Conservation (phyloP, 2,888 invertebrate genomes). For the Ophraella communa region DNA sequence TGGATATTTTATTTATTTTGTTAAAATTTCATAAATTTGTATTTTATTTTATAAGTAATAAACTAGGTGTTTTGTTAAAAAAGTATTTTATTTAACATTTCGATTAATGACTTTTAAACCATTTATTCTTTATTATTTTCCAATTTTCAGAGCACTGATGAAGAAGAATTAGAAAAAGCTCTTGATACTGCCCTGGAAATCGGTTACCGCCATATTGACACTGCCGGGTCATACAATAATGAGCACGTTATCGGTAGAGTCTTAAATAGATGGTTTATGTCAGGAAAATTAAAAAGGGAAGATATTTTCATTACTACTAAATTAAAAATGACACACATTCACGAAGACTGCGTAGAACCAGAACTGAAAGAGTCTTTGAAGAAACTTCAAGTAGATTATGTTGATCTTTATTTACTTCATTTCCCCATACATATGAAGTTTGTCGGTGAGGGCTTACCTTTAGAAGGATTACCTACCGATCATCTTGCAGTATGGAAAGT, state of each 20-base stretch:
- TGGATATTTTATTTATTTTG: no score
- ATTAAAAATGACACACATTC: slow-evolving; percentile 68
- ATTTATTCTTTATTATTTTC: slow-evolving; percentile 37
- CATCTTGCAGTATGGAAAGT: not conserved
- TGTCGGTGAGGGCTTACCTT: slow-evolving; percentile 57
- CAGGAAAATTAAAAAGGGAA: slow-evolving; percentile 71
- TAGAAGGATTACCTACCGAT: slow-evolving; percentile 65
- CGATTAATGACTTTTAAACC: not conserved
- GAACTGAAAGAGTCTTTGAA: slow-evolving; percentile 44
- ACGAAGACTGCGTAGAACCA: slow-evolving; percentile 59
- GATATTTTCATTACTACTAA: slow-evolving; percentile 85
- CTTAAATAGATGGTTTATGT: slow-evolving; percentile 72
- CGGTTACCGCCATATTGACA: slow-evolving; percentile 84
- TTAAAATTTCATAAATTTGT: no score
- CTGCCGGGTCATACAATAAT: slow-evolving; percentile 77
- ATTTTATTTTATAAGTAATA: no score
- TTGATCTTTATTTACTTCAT: slow-evolving; percentile 48
- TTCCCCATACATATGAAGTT: slow-evolving; percentile 54
- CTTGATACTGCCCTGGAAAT: slow-evolving; percentile 72
- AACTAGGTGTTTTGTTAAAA: no score
- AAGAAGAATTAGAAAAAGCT: slow-evolving; percentile 67
- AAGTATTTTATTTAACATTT: not conserved
- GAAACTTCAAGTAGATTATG: slow-evolving; percentile 44
- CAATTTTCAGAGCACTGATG: slow-evolving; percentile 70
- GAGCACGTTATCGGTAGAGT: slow-evolving; percentile 76